Evolutionary conservation across 2,888 invertebrate species (phyloP), one percentile per base, ranked within the genome.

Genomic region (Chloroclysta siterata): DNA sequence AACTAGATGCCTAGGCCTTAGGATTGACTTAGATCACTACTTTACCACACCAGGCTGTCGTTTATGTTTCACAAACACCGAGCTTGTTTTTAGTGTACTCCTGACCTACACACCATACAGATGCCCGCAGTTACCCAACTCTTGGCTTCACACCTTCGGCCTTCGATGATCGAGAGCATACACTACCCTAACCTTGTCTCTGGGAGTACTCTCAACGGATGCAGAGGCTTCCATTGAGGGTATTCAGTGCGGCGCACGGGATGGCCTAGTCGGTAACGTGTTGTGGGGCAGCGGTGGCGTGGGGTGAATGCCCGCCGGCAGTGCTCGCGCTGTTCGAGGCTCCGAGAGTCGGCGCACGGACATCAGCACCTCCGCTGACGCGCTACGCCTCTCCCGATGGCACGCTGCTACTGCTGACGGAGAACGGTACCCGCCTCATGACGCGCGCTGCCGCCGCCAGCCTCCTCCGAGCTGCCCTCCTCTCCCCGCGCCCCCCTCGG

Each of bases 401-500:
- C 87, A 93, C 94, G 82, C 93, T 94, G 88, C 93, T 94, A 84
- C 94, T 94, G 84, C 94, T 94, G 89, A 94, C 94, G 85, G 94
- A 94, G 87, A 94, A 94, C 82, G 94, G 94, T 89, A 94, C 94
- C 82, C 88, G 94, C 78, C 91, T 92, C 89, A 89, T 93, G 89
- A 93, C 93, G 54, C 88, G 93, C 75, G 90, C 92, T 73, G 93
- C 91, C 72, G 93, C 93, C 80, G 93, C 92, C 78, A 93, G 93
- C 83, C 86, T 93, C 77, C 93, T 93, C 80, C 92, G 91, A 81
- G 93, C 89, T 74, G 93, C 93, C 78, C 93, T 93, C 82, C 93
- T 90, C 87, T 92, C 91, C 89, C 92, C 91, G 88, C 90, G 91
- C 76, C 89, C 90, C 90, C 85, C 90, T 85, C 88, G 85, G 84